Conservation (phyloP, 2,888 invertebrate genomes). For the Chironomus riparius region DNA sequence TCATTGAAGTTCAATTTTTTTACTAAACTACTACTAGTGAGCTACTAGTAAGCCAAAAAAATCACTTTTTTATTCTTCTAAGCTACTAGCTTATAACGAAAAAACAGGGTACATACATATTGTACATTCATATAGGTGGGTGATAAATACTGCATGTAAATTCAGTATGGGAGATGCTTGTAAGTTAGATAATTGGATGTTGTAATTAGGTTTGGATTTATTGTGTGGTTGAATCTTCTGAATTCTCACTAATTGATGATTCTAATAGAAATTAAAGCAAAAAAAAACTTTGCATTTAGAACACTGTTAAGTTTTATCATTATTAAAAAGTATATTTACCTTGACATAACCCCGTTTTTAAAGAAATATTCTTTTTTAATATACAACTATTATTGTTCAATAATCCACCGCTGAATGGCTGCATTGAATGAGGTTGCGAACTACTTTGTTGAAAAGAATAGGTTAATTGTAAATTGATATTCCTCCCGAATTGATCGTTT, state of each 20-base stretch:
- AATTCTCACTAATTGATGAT: conserved; percentile 75
- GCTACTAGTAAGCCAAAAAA: no score
- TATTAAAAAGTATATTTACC: conserved; percentile 48
- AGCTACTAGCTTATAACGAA: no score
- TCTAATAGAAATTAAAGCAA: conserved; percentile 44
- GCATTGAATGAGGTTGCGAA: conserved; percentile 40
- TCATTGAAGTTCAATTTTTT: no score
- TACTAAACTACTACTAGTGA: no score
- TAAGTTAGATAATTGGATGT: no score
- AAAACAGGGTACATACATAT: no score
- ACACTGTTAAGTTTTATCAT: conserved; percentile 36
- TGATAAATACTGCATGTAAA: no score
- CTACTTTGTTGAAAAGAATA: conserved; percentile 76
- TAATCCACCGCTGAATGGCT: conserved; percentile 28
- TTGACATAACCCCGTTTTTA: conserved; percentile 47
- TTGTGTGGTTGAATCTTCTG: conserved; percentile 78
- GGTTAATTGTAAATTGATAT: conserved; percentile 79
- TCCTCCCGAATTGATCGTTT: conserved; percentile 65
- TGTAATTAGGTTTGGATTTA: conserved; percentile 39
- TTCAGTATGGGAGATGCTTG: no score
- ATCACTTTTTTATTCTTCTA: no score
- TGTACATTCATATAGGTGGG: no score
- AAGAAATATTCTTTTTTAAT: conserved; percentile 32
- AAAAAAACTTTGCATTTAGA: no score
- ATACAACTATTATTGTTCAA: no score